phyloP scores from a whole-genome alignment of 2,888 invertebrate genomes.

The Fragum sueziense region DNA sequence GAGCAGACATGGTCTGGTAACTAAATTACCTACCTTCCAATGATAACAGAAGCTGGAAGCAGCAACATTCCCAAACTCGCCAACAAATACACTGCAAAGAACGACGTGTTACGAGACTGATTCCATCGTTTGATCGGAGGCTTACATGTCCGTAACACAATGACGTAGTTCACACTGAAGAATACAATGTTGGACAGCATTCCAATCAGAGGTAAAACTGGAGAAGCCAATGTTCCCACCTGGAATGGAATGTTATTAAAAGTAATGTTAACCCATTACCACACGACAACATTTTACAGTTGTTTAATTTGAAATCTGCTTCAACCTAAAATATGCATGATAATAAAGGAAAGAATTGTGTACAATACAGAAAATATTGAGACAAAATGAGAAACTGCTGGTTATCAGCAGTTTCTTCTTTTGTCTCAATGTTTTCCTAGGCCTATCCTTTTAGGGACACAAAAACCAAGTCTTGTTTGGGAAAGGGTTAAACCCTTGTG shows the following conservation, averaged over 20 bases:
- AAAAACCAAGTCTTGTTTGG: too few species aligned
- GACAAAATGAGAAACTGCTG: too few species aligned
- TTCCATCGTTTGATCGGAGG: conserved; percentile 74
- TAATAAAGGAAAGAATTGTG: too few species aligned
- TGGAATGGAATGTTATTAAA: too few species aligned
- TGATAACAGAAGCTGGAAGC: conserved; percentile 64
- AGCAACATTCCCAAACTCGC: conserved; percentile 65
- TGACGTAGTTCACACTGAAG: conserved; percentile 66
- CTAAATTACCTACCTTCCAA: conserved; percentile 75
- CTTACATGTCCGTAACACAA: conserved; percentile 65
- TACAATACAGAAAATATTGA: too few species aligned
- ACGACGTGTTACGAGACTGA: conserved; percentile 70
- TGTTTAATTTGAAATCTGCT: too few species aligned
- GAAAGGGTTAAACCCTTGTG: too few species aligned
- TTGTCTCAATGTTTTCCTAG: too few species aligned
- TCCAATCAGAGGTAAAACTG: conserved; percentile 70
- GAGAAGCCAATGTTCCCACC: conserved; percentile 73
- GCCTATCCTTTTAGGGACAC: too few species aligned
- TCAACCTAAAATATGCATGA: too few species aligned
- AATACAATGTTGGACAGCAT: conserved; percentile 65
- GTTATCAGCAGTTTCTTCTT: too few species aligned
- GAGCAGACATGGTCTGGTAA: too few species aligned
- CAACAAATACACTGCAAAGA: conserved; percentile 68
- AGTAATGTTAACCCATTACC: background rate
- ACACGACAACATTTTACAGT: background rate